phyloP scores from a whole-genome alignment of 2,888 invertebrate species.

The Willowsia nigromaculata region DNA sequence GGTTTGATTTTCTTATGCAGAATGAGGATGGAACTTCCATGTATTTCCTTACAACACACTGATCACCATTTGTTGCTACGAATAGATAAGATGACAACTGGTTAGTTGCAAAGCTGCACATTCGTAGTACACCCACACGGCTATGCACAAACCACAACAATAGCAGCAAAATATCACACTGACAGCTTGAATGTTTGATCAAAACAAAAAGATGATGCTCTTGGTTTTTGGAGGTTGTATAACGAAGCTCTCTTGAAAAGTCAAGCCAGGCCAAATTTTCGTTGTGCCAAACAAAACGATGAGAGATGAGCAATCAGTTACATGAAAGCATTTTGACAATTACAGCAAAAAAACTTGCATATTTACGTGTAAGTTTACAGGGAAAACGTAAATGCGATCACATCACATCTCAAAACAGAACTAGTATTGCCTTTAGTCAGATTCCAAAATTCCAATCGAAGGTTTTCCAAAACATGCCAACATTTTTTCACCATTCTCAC shows the following conservation, averaged over 20 bases:
- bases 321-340: slow-evolving; percentile 9
- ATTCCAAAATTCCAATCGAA: not conserved
- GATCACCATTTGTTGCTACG: not conserved
- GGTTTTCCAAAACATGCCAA: not conserved
- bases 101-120: not conserved
- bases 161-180: not conserved
- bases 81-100: not conserved
- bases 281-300: not conserved
- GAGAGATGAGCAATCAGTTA: not conserved
- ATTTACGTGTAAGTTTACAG: not conserved
- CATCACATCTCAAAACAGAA: not conserved
- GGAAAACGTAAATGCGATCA: not conserved
- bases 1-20: no score
- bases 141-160: no score
- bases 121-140: not conserved
- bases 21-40: no score
- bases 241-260: no score
- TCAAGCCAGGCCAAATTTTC: no score
- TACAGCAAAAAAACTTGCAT: not conserved
- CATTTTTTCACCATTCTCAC: not conserved
- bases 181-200: not conserved
- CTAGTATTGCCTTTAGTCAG: not conserved
- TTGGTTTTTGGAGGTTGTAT: no score
- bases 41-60: no score
- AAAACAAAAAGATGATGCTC: no score